Percentiles rank a stretch among this genome's conserved stretches.
Conservation (phyloP, 2,888 invertebrate species). For the Tolmerus cingulatus region DNA sequence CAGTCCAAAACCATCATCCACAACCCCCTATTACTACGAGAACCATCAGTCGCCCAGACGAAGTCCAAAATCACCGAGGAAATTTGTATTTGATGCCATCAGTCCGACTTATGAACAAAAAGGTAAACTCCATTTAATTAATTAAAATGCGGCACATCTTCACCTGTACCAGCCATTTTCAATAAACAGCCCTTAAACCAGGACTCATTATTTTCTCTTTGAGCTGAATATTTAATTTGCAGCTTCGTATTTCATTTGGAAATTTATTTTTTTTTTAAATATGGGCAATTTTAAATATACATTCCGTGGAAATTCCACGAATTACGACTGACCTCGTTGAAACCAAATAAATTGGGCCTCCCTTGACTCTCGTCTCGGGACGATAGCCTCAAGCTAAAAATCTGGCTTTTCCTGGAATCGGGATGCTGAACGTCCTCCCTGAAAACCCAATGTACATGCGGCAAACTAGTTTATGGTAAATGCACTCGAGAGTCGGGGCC, state of each 20-base stretch:
- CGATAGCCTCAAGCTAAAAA: neutral
- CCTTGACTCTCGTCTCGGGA: neutral
- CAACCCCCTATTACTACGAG: slow-evolving; percentile 54
- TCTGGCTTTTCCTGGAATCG: neutral
- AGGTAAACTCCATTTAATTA: slow-evolving; percentile 41
- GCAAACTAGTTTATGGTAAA: neutral
- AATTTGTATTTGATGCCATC: slow-evolving; percentile 67
- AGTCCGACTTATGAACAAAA: slow-evolving; percentile 55
- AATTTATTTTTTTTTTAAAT: neutral
- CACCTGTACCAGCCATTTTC: neutral
- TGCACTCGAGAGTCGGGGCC: neutral
- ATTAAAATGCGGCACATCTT: neutral
- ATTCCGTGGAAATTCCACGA: neutral
- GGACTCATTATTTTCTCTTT: neutral
- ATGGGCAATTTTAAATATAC: neutral
- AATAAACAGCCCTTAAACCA: neutral
- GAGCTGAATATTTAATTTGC: neutral
- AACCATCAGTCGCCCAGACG: slow-evolving; percentile 52
- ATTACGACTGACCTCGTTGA: neutral
- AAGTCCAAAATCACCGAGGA: slow-evolving; percentile 69
- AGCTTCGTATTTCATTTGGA: neutral
- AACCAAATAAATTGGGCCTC: neutral
- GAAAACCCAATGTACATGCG: neutral
- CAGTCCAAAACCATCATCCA: slow-evolving; percentile 54
- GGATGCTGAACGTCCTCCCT: neutral